A percentile compares a stretch with the other conserved stretches of the same genome.
These are phyloP conservation scores for Pteropus alecto DNA, from an alignment of 2,113 vertebrate species.

Conservation along the genomic window DNA sequence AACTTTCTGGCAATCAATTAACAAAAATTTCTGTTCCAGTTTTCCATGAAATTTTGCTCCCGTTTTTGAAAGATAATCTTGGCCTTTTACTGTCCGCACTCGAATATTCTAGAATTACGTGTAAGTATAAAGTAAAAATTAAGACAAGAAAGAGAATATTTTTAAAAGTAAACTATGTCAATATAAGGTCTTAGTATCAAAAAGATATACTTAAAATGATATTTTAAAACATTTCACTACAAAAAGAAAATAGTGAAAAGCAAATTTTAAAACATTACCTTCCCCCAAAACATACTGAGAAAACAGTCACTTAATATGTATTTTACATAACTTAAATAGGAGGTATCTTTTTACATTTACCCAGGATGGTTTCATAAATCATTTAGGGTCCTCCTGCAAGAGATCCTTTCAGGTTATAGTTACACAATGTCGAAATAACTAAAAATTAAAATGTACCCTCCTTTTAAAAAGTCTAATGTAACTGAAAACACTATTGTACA, in stretches of 20 bases:
- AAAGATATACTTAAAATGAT: background rate
- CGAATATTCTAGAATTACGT: slow-evolving; percentile 91
- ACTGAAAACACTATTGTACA: background rate
- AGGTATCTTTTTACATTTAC: background rate
- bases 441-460: background rate
- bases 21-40: slow-evolving; percentile 94
- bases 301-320: slow-evolving; percentile 7
- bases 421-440: background rate
- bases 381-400: background rate
- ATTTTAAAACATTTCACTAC: background rate
- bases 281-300: background rate
- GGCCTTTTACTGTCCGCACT: slow-evolving; percentile 94
- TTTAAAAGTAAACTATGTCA: background rate
- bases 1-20: slow-evolving; percentile 94
- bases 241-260: background rate
- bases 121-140: slow-evolving; percentile 40
- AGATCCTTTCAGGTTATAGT: background rate
- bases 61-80: slow-evolving; percentile 93
- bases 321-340: background rate
- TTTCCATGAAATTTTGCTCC: slow-evolving; percentile 95
- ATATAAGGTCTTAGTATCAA: background rate
- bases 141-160: background rate
- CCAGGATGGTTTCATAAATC: background rate
- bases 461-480: background rate
- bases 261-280: background rate